Percentiles rank a stretch among this genome's conserved stretches.
These are phyloP conservation scores for Protula sp. DNA, from an alignment of 2,888 invertebrate species.

Conservation along the genomic window DNA sequence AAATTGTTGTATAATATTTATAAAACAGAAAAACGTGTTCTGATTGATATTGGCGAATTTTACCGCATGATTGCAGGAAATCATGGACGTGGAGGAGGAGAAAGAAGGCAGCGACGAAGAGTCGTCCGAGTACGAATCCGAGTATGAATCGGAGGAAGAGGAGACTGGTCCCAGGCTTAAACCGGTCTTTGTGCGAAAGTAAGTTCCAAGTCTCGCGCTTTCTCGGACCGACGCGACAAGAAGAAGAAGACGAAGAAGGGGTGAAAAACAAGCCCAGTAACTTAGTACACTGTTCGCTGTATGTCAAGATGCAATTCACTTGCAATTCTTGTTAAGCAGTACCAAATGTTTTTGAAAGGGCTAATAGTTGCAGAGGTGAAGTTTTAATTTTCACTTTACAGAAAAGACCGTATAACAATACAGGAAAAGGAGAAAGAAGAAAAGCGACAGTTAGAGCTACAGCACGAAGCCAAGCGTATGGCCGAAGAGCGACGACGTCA, in stretches of 20 bases:
- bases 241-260: too few species aligned
- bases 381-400: constrained; percentile 21
- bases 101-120: constrained; percentile 57
- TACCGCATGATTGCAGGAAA: too few species aligned
- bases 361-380: too few species aligned
- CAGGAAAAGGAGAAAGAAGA: constrained; percentile 89
- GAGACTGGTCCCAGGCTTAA: constrained; percentile 80
- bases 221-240: too few species aligned
- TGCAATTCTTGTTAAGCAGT: too few species aligned
- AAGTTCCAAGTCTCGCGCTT: constrained; percentile 20
- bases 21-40: too few species aligned
- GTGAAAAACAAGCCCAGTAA: too few species aligned
- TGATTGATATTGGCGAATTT: too few species aligned
- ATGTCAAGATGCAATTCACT: too few species aligned
- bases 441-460: constrained; percentile 75
- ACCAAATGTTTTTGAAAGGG: too few species aligned
- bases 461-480: constrained; percentile 74
- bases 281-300: too few species aligned
- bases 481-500: constrained; percentile 84
- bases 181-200: constrained; percentile 87
- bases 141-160: constrained; percentile 60
- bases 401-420: constrained; percentile 85
- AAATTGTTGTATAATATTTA: too few species aligned
- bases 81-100: constrained; percentile 36
- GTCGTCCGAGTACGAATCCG: constrained; percentile 66